Percentiles rank a stretch among this genome's conserved stretches.
These are phyloP conservation scores for Ormyrus pomaceus DNA, from an alignment of 2,888 invertebrate species.

Conservation along the genomic window DNA sequence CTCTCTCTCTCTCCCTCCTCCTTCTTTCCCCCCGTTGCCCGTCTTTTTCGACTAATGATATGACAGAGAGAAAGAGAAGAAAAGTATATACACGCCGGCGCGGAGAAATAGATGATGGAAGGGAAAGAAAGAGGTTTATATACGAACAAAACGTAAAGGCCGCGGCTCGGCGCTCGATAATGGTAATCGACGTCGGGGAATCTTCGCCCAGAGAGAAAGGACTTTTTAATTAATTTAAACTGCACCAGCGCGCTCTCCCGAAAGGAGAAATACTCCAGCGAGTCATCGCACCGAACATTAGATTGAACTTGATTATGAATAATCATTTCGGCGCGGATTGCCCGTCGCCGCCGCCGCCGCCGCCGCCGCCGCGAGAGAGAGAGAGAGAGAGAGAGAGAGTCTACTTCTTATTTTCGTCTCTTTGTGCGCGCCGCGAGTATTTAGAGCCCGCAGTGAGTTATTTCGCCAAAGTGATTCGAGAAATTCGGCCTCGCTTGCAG, in stretches of 20 bases:
- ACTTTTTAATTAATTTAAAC: slow-evolving; percentile 54
- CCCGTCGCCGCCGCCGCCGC: neutral
- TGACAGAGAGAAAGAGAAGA: slow-evolving; percentile 52
- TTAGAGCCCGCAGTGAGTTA: slow-evolving; percentile 26
- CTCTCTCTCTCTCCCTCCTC: slow-evolving; percentile 10
- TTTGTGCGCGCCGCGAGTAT: slow-evolving; percentile 33
- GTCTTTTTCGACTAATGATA: slow-evolving; percentile 58
- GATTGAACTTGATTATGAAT: slow-evolving; percentile 74
- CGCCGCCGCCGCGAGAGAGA: slow-evolving; percentile 1
- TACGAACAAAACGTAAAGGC: slow-evolving; percentile 46
- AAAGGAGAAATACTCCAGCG: slow-evolving; percentile 50
- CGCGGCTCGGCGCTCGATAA: slow-evolving; percentile 34
- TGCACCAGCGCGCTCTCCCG: slow-evolving; percentile 30
- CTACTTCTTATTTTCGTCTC: neutral
- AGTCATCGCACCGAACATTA: slow-evolving; percentile 63
- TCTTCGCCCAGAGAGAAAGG: slow-evolving; percentile 40
- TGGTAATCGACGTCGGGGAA: slow-evolving; percentile 50
- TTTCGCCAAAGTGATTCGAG: slow-evolving; percentile 10
- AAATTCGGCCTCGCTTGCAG: neutral
- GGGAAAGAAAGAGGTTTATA: slow-evolving; percentile 48
- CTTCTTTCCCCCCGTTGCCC: slow-evolving; percentile 50
- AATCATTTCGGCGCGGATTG: slow-evolving; percentile 66
- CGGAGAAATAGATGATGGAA: slow-evolving; percentile 51
- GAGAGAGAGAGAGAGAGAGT: too few species aligned
- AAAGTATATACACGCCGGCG: slow-evolving; percentile 26